phyloP scores from a whole-genome alignment of 1,140 invertebrate species.

The Neuroterus valhalla region DNA sequence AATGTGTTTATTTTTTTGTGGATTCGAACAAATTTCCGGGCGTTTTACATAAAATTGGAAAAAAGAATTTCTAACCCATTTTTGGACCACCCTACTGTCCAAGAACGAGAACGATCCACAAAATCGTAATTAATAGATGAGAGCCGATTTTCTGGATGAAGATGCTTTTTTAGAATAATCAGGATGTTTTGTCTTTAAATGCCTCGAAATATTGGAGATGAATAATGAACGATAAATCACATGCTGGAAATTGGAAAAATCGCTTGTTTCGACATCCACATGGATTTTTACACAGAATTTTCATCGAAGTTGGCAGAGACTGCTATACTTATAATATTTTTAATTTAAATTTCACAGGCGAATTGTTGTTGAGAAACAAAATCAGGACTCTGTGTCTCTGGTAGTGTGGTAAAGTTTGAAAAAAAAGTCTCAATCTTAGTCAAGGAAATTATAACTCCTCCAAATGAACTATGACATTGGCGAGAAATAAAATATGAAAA shows the following conservation, averaged over 20 bases:
- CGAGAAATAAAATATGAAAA: too few species aligned
- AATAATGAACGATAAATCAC: slow-evolving; percentile 11
- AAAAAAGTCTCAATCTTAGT: too few species aligned
- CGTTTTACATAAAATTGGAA: too few species aligned
- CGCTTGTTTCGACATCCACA: slow-evolving; percentile 9
- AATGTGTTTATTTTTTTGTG: too few species aligned
- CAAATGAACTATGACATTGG: too few species aligned
- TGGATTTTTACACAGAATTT: slow-evolving; percentile 24
- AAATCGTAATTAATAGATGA: not conserved
- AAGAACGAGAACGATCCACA: not conserved
- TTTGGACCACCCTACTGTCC: too few species aligned
- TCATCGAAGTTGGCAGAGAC: not conserved
- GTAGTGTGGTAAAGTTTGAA: too few species aligned
- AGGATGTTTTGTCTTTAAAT: slow-evolving; percentile 61
- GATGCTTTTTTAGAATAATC: not conserved
- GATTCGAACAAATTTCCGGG: too few species aligned
- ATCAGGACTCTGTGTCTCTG: not conserved
- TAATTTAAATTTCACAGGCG: not conserved
- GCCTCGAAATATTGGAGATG: slow-evolving; percentile 64
- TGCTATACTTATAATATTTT: slow-evolving; percentile 16
- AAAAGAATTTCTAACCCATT: too few species aligned
- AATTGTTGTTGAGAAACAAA: not conserved
- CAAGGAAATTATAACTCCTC: too few species aligned
- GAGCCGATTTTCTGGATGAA: not conserved
- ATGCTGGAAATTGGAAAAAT: slow-evolving; percentile 17